Base-by-base conservation (phyloP, 1,140 invertebrate species). In the Hesperophylax magnus region DNA sequence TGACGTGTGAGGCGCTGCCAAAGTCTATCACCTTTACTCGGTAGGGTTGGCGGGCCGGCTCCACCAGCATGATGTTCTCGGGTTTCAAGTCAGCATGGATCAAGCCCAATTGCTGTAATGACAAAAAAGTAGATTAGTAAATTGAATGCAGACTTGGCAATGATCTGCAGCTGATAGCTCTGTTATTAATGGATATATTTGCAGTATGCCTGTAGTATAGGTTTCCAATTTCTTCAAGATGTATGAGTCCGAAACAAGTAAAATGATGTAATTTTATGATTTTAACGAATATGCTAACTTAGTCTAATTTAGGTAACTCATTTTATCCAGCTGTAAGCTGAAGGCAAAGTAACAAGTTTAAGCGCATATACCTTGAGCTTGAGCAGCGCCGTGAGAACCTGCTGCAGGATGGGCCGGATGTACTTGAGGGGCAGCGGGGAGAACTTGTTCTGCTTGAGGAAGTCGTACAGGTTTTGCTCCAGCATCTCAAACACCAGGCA, bases 401-500 rank as follows among this genome's bases (percentile, higher is more conserved):
- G 99, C 90, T 99, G 98, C 84, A 99, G 93, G 86, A 99, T 99
- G 56, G 98, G 99, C 88, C 98, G 92, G 88, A 99, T 99, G 88
- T 97, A 99, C 87, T 99, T 99, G 63, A 99, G 93, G 61, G 98
- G 98, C 85, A 99, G 91, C 80, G 98, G 98, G 87, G 96, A 97
- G 90, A 99, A 99, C 91, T 99, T 99, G 90, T 99, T 99, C 90
- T 99, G 98, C 89, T 99, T 99, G 72, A 99, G 93, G 90, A 99
- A 99, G 92, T 99, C 99, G 90, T 99, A 99, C 76, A 99, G 92
- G 91, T 99, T 99, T 91, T 99, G 98, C 88, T 99, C 98, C 83
- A 99, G 93, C 98, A 99, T 99, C 91, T 99, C 98, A 90, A 99
- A 99, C 85, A 99, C 99, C 88, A 99, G 92, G 90, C 98, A 99